Conservation (phyloP, 2,113 vertebrate species). For the Anolis carolinensis region DNA sequence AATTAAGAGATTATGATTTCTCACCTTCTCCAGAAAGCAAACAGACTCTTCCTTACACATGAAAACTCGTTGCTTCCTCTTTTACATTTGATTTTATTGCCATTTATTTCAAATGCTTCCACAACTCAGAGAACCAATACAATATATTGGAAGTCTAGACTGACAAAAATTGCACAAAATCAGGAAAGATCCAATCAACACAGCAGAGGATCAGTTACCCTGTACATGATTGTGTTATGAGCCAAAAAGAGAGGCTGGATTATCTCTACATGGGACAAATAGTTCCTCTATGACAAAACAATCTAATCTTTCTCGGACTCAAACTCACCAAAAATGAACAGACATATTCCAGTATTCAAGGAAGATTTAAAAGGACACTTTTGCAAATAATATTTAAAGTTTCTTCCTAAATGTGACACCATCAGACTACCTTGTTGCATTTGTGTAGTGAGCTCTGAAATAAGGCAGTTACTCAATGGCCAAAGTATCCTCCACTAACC, state of each 20-base stretch:
- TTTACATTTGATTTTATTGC: background rate
- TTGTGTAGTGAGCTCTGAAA: background rate
- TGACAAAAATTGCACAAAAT: background rate
- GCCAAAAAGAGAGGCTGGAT: background rate
- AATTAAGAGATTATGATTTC: background rate
- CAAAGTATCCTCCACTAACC: background rate
- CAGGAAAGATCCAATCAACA: background rate
- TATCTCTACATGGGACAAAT: background rate
- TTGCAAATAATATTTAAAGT: background rate
- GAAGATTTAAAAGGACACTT: background rate
- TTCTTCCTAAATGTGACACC: constrained; percentile 3
- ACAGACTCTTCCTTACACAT: background rate
- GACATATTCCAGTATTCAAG: background rate
- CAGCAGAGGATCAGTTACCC: background rate
- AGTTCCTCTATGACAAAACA: background rate
- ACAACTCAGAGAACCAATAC: background rate
- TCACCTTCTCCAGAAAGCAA: background rate
- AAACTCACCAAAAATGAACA: background rate
- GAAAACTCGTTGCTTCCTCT: rapidly evolving
- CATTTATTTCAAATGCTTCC: background rate
- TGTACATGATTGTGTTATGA: background rate
- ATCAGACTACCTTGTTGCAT: background rate
- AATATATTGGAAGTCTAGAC: background rate
- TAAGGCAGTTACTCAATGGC: background rate
- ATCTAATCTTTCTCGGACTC: background rate